phyloP scores from a whole-genome alignment of 2,113 vertebrate genomes.

The Hyaena hyaena region DNA sequence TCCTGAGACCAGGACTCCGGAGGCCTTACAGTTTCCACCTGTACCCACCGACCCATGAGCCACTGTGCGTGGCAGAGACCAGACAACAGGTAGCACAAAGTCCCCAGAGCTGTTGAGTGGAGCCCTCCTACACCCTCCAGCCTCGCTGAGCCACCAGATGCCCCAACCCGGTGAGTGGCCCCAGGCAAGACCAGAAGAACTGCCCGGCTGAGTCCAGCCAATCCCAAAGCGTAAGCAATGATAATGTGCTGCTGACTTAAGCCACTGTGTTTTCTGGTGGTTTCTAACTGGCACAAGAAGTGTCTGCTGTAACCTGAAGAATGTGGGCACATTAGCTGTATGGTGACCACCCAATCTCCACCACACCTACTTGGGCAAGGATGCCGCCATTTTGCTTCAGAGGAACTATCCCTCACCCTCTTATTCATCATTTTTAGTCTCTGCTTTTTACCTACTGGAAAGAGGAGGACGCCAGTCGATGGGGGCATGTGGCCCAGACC shows the following conservation, averaged over 20 bases:
- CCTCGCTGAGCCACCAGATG: background rate
- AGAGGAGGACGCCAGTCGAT: background rate
- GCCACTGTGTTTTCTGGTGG: background rate
- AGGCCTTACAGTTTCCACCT: background rate
- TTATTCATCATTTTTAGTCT: background rate
- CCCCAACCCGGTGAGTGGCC: background rate
- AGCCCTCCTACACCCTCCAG: background rate
- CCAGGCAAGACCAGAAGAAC: background rate
- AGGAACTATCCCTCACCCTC: background rate
- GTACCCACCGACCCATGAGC: background rate
- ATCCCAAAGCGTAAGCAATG: background rate
- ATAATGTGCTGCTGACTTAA: accelerated
- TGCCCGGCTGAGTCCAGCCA: background rate
- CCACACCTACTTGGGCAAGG: background rate
- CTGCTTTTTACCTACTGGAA: background rate
- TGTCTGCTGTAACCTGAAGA: background rate
- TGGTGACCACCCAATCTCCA: no score
- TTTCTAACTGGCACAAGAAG: background rate
- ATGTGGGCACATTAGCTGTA: accelerated
- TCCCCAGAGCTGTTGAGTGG: background rate
- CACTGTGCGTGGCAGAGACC: background rate
- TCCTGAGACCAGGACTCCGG: background rate
- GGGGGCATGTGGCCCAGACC: background rate
- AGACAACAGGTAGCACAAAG: background rate
- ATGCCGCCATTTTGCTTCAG: background rate